Conservation (phyloP, 2,113 vertebrate species). For the Jacana jacana region DNA sequence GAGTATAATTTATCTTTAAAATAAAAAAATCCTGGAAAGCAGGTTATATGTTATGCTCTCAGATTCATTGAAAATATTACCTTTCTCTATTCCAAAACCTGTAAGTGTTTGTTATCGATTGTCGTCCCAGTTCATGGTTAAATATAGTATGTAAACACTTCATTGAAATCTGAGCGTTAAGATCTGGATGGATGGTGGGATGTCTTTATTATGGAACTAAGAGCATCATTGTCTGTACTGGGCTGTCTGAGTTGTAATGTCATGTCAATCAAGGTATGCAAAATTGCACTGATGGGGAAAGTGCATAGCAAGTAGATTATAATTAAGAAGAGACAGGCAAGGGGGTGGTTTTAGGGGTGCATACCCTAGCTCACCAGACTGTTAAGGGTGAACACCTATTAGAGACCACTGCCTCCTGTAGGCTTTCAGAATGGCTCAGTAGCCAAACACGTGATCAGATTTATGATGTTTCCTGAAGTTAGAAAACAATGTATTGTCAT, state of each 20-base stretch:
- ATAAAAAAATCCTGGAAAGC: not conserved
- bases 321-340: not conserved
- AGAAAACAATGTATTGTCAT: not conserved
- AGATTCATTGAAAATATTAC: not conserved
- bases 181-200: not conserved
- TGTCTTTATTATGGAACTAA: not conserved
- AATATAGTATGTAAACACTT: not conserved
- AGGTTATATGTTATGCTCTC: not conserved
- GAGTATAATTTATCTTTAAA: not conserved
- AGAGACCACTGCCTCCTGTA: not conserved
- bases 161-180: not conserved
- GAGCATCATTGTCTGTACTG: not conserved
- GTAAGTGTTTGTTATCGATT: not conserved
- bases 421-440: not conserved
- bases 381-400: not conserved
- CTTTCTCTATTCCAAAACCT: not conserved
- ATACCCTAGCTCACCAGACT: not conserved
- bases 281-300: not conserved
- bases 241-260: not conserved
- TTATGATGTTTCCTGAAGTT: not conserved
- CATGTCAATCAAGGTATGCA: not conserved
- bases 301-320: fast-evolving
- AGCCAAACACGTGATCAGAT: not conserved
- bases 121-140: not conserved
- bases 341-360: not conserved